Evolutionary conservation across 2,113 vertebrate genomes (phyloP).

Genomic region (Ursus arctos): DNA sequence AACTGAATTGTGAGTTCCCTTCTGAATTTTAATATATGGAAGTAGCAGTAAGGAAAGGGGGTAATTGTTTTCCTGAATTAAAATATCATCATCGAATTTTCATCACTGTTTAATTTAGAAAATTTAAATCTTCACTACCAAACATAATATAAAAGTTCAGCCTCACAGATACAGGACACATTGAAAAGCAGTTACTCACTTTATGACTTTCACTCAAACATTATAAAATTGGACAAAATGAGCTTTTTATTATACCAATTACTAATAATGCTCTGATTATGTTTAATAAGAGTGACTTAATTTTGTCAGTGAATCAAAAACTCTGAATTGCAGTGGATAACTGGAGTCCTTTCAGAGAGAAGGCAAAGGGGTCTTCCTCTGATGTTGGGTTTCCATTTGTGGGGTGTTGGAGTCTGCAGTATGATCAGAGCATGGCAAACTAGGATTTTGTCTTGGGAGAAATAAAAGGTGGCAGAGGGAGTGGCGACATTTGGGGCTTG

Average conservation of each 20-base stretch:
- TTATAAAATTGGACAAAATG: conserved; percentile 55
- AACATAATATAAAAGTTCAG: conserved; percentile 41
- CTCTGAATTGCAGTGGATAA: neutral
- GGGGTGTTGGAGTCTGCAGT: neutral
- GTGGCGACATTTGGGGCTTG: neutral
- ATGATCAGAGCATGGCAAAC: neutral
- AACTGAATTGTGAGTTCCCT: conserved; percentile 36
- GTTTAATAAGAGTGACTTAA: conserved; percentile 54
- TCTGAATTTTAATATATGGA: conserved; percentile 68
- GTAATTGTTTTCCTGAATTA: conserved; percentile 64
- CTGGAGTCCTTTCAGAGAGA: neutral
- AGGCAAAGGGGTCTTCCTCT: neutral
- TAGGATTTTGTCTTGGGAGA: conserved; percentile 5
- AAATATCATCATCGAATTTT: conserved; percentile 69
- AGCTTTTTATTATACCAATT: conserved; percentile 60
- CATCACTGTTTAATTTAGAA: conserved; percentile 66
- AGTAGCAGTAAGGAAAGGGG: conserved; percentile 19
- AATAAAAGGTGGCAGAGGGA: neutral
- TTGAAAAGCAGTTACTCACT: conserved; percentile 25
- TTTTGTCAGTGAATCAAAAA: conserved; percentile 36
- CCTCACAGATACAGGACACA: neutral
- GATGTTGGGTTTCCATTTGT: neutral
- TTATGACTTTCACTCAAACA: conserved; percentile 44
- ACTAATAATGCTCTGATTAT: conserved; percentile 48
- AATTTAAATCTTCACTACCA: conserved; percentile 46